Evolutionary conservation across 2,113 vertebrate species (phyloP), one percentile per base, ranked within the genome.

Genomic region (Heterotis niloticus): DNA sequence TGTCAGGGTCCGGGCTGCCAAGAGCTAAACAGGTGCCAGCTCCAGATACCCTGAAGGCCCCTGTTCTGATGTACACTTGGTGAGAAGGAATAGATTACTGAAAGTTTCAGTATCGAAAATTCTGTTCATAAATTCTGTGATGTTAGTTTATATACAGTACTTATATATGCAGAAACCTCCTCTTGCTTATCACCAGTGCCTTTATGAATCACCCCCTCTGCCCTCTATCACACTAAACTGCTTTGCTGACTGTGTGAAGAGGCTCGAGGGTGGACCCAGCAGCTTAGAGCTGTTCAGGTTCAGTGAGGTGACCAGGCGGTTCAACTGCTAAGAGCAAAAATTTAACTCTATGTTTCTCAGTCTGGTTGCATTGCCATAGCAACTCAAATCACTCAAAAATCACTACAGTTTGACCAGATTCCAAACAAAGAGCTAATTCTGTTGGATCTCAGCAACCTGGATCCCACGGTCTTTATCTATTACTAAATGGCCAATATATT

Each of bases 321-420:
- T 75, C 73, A 75, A 28, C 28, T 75, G 56, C 29, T 34, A 75
- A 75, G 54, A 75, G 14, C 73, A 75, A 60, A 18, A 74, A 59
- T 73, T 73, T 14, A 11, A 20, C 24, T 57, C 71, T 29, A 23
- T 10, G 23, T 56, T 56, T 73, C 69, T n/a, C 54, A 54, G 78
- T 44, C 78, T 70, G 70, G 66, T 17, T 4, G 57, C 28, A 57
- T 71, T 79, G 44, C 70, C 34, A 79, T 79, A 34, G 70, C n/a
- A 65, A 79, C 78, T 51, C 29, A 17, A 28, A 73, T 10, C 60
- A 23, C 18, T 7, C 60, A 64, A 44, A 73, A 34, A 23, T 60
- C n/a, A 44, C 23, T 62, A 5, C 23, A 79, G 69, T n/a, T 69
- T 23, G 78, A 34, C 69, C 23, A 28, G 73, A n/a, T 71, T 14